These are phyloP conservation scores for Eulemur mongoz DNA, from an alignment of 2,797 vertebrate species.

Conservation along the genomic window DNA sequence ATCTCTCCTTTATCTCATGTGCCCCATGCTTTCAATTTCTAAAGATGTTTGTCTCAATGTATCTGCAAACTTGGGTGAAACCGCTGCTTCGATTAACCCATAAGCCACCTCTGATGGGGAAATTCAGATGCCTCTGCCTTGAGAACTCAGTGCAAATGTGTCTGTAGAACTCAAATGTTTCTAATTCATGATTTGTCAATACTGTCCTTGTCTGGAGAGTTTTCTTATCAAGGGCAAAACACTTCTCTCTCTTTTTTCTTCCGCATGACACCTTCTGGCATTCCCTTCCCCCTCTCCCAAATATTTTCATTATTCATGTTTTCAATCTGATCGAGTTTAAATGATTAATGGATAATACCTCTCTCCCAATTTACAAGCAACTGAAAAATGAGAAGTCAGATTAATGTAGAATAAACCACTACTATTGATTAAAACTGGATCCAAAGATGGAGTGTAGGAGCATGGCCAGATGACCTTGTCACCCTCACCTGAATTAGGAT, in stretches of 20 bases:
- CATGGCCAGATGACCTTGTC: not conserved
- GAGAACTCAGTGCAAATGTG: not conserved
- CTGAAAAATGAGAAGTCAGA: not conserved
- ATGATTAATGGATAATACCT: not conserved
- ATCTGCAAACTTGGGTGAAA: not conserved
- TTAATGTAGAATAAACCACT: not conserved
- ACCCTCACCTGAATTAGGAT: not conserved
- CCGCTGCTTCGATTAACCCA: not conserved
- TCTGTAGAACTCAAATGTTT: not conserved
- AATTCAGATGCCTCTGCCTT: not conserved
- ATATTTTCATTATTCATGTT: not conserved
- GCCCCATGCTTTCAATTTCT: not conserved
- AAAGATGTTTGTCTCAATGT: not conserved
- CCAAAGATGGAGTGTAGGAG: not conserved
- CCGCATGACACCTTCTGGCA: not conserved
- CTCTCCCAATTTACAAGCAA: not conserved
- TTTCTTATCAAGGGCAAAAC: not conserved
- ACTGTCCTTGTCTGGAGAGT: not conserved
- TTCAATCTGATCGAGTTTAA: not conserved
- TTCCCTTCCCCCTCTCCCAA: rapidly evolving
- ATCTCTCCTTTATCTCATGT: not conserved
- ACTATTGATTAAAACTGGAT: not conserved
- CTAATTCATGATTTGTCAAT: not conserved
- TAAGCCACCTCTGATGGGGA: not conserved
- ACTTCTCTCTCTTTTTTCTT: not conserved